These are phyloP conservation scores for Bufotes viridis DNA, from an alignment of 2,797 vertebrate species.

Conservation along the genomic window DNA sequence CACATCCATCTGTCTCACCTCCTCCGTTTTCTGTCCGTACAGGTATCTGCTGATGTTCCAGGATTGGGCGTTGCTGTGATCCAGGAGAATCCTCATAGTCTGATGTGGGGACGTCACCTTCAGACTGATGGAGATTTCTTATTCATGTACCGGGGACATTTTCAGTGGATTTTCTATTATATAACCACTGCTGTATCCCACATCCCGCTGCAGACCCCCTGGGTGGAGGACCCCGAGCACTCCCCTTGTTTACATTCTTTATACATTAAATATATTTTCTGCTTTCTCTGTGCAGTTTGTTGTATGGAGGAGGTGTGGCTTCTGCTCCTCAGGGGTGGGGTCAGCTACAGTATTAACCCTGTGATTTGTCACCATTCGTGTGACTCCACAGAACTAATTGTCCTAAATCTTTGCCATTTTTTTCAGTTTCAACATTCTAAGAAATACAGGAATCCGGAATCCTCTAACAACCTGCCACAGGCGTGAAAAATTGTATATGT, in stretches of 20 bases:
- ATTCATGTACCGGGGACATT: background rate
- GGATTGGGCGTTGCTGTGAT: background rate
- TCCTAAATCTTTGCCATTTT: too few species aligned
- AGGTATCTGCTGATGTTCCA: background rate
- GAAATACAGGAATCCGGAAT: too few species aligned
- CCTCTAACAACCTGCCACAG: too few species aligned
- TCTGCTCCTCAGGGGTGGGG: background rate
- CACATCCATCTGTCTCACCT: background rate
- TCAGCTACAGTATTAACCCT: background rate
- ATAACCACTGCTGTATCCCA: background rate
- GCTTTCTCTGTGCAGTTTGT: background rate
- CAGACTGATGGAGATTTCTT: background rate
- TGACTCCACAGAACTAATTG: background rate
- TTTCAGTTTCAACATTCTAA: too few species aligned
- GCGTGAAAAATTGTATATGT: too few species aligned
- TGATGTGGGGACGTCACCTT: background rate
- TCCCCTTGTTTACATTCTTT: conserved; percentile 1
- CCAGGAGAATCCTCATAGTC: background rate
- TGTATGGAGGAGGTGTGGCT: background rate
- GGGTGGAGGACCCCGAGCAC: background rate
- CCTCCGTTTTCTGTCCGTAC: background rate
- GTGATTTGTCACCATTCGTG: background rate
- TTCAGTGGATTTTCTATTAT: background rate
- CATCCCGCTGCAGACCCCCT: background rate
- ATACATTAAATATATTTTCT: background rate